Evolutionary conservation across 1,140 invertebrate species (phyloP).

Genomic region (Brachystomella parvula): DNA sequence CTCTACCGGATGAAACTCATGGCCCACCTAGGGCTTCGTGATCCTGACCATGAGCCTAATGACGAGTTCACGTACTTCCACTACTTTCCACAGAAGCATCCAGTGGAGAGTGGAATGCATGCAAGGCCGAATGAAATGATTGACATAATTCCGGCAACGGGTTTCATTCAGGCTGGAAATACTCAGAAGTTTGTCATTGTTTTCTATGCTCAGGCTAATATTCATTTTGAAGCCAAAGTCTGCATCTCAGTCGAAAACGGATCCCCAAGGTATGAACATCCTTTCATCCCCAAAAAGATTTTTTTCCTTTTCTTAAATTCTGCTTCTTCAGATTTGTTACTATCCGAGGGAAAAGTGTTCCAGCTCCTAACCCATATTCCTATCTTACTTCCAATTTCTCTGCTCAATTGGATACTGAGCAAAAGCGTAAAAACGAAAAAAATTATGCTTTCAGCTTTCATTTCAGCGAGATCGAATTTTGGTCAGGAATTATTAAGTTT

Average conservation of each 20-base stretch:
- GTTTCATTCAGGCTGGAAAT: not conserved
- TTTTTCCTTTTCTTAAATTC: not conserved
- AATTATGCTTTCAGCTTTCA: too few species aligned
- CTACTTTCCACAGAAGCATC: not conserved
- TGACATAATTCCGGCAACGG: not conserved
- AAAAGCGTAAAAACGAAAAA: too few species aligned
- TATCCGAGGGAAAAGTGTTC: not conserved
- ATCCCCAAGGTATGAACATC: not conserved
- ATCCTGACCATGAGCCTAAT: not conserved
- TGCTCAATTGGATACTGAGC: too few species aligned
- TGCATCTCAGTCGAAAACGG: not conserved
- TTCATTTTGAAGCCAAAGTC: not conserved
- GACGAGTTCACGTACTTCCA: not conserved
- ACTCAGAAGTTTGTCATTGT: not conserved
- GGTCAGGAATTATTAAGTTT: too few species aligned
- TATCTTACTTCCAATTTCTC: not conserved
- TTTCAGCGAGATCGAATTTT: too few species aligned
- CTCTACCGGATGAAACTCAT: not conserved
- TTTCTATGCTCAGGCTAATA: not conserved
- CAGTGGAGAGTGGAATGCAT: not conserved
- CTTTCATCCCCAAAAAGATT: not conserved
- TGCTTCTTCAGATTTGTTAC: not conserved
- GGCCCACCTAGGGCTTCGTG: not conserved
- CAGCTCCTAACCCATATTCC: not conserved
- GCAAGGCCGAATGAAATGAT: not conserved